phyloP scores from a whole-genome alignment of 2,888 invertebrate genomes.

The Odontocolon sp. region DNA sequence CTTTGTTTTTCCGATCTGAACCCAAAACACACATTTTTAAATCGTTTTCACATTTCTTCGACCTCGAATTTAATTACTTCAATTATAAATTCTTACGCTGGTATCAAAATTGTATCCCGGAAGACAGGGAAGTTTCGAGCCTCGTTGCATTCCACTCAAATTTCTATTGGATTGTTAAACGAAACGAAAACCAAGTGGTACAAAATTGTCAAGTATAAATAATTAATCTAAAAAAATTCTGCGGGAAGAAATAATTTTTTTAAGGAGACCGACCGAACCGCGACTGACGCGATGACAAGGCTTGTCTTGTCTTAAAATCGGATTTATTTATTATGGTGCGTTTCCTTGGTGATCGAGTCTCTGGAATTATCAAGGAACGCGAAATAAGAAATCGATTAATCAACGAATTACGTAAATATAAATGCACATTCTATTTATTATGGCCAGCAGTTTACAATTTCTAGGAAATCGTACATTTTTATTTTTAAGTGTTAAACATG shows the following conservation, averaged over 20 bases:
- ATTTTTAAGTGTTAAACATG: constrained; percentile 22
- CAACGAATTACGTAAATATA: constrained; percentile 32
- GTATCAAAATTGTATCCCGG: constrained; percentile 88
- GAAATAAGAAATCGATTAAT: background rate
- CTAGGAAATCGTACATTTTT: constrained; percentile 40
- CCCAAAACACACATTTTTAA: constrained; percentile 25
- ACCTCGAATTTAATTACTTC: background rate
- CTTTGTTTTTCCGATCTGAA: constrained; percentile 85
- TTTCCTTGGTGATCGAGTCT: constrained; percentile 64
- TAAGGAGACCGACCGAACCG: too few species aligned
- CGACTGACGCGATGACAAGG: too few species aligned
- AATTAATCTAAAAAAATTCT: background rate
- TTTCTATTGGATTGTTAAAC: too few species aligned
- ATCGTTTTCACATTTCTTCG: background rate
- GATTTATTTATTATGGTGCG: constrained; percentile 61
- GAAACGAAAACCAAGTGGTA: too few species aligned
- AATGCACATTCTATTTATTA: constrained; percentile 63
- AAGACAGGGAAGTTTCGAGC: constrained; percentile 87
- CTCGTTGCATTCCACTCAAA: constrained; percentile 82
- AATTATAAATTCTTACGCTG: constrained; percentile 84
- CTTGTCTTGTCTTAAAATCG: background rate
- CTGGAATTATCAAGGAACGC: constrained; percentile 13
- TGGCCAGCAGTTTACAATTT: constrained; percentile 64
- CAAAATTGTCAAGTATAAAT: too few species aligned
- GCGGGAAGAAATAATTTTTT: too few species aligned